phyloP scores from a whole-genome alignment of 1,140 invertebrate genomes.

The Macrostomum lignano region DNA sequence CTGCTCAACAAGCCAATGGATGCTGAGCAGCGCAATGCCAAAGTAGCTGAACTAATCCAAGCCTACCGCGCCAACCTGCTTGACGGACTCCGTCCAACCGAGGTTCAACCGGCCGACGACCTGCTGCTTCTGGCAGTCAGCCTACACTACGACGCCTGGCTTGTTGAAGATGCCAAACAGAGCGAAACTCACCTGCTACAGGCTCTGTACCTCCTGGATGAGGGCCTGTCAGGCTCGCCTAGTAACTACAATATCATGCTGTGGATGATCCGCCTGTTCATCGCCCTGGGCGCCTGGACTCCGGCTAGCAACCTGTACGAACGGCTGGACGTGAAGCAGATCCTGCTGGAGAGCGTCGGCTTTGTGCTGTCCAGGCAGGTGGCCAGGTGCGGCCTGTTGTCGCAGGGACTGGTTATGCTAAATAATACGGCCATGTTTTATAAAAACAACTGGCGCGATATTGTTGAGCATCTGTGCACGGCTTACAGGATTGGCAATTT shows the following conservation, averaged over 20 bases:
- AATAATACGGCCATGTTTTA: no score
- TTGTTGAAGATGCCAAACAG: no score
- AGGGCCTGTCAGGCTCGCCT: slow-evolving; percentile 39
- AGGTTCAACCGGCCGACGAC: slow-evolving; percentile 34
- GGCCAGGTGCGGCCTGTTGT: slow-evolving; percentile 5
- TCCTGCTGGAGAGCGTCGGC: no score
- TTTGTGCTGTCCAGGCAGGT: slow-evolving; percentile 2
- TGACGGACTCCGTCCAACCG: slow-evolving; percentile 31
- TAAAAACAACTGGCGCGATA: no score
- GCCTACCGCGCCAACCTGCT: no score
- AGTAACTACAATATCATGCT: slow-evolving; percentile 49
- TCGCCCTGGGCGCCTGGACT: slow-evolving; percentile 34
- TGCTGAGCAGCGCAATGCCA: no score
- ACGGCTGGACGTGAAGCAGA: no score
- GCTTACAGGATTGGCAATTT: no score
- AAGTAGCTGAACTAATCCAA: no score
- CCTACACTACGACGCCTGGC: slow-evolving; percentile 40
- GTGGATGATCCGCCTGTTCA: slow-evolving; percentile 41
- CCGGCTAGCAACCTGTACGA: neutral
- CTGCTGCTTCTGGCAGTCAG: slow-evolving; percentile 48
- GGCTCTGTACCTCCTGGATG: slow-evolving; percentile 38
- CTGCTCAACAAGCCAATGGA: no score
- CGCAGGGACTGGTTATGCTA: slow-evolving; percentile 9
- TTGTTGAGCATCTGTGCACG: no score
- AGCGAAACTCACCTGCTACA: slow-evolving; percentile 36